A percentile compares a stretch with the other conserved stretches of the same genome.
These are phyloP conservation scores for Siniperca knerii DNA, from an alignment of 2,113 vertebrate species.

Conservation along the genomic window DNA sequence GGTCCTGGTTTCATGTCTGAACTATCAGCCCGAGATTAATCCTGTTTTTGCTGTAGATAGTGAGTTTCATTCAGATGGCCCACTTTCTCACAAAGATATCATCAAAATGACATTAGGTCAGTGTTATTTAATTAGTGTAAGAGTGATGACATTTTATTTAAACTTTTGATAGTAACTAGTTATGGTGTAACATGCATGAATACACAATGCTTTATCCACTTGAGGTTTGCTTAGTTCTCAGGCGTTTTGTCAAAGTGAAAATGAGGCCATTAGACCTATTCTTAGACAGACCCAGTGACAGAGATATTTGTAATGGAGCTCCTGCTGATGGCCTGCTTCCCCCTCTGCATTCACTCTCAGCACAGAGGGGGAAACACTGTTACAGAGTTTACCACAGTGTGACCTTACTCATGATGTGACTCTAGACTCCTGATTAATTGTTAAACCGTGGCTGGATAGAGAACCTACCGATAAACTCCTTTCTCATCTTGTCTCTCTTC, in stretches of 20 bases:
- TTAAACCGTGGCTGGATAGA: background rate
- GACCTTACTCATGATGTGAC: conserved; percentile 28
- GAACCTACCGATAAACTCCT: conserved; percentile 93
- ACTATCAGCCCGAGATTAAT: background rate
- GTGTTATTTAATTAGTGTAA: conserved; percentile 7
- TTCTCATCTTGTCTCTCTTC: conserved; percentile 90
- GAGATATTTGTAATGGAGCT: conserved; percentile 56
- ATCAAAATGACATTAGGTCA: conserved; percentile 5
- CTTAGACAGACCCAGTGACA: conserved; percentile 67
- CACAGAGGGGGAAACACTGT: conserved; percentile 2
- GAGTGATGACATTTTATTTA: background rate
- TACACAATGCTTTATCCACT: conserved; percentile 24
- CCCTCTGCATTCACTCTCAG: conserved; percentile 27
- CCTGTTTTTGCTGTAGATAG: background rate
- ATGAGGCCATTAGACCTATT: conserved; percentile 74
- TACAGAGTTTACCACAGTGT: background rate
- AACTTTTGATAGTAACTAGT: background rate
- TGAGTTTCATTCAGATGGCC: background rate
- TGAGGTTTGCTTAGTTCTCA: conserved; percentile 29
- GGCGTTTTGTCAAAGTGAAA: conserved; percentile 54
- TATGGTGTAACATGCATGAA: conserved; percentile 24
- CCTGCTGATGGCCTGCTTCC: conserved; percentile 56
- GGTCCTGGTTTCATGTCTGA: no score
- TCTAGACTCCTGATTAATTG: background rate
- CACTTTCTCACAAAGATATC: background rate